Evolutionary conservation across 2,113 vertebrate genomes (phyloP).

Genomic region (Dolichallabes microphthalmus): DNA sequence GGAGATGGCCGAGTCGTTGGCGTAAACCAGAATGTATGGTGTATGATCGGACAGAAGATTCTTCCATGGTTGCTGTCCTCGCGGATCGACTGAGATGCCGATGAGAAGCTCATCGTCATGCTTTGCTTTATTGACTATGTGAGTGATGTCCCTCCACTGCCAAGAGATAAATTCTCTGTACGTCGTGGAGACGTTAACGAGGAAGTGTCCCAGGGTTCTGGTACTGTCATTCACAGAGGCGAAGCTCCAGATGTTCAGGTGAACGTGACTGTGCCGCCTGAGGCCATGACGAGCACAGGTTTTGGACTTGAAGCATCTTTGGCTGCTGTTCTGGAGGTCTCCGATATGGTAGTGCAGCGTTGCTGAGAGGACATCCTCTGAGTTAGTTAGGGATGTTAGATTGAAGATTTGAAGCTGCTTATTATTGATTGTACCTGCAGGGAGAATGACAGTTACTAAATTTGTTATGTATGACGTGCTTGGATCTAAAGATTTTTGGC

Average conservation of each 20-base stretch:
- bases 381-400: conserved; percentile 87
- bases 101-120: conserved; percentile 78
- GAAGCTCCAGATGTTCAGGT: conserved; percentile 82
- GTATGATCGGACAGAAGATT: conserved; percentile 68
- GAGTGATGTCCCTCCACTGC: conserved; percentile 91
- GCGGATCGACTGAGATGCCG: conserved; percentile 74
- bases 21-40: conserved; percentile 92
- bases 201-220: conserved; percentile 75
- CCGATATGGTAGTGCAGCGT: conserved; percentile 84
- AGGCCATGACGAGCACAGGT: conserved; percentile 61
- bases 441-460: neutral
- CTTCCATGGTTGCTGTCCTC: conserved; percentile 65
- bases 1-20: conserved; percentile 90
- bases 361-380: conserved; percentile 89
- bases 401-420: conserved; percentile 85
- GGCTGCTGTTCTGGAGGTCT: conserved; percentile 69
- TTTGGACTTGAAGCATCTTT: conserved; percentile 62
- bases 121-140: conserved; percentile 78
- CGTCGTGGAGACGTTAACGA: conserved; percentile 73
- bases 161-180: conserved; percentile 76
- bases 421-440: conserved; percentile 74
- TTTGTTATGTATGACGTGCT: neutral
- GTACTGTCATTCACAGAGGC: conserved; percentile 67
- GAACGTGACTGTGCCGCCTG: conserved; percentile 70
- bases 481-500: neutral